Base-by-base conservation (phyloP, 2,888 invertebrate species). In the Mongoloraphidia duomilia region DNA sequence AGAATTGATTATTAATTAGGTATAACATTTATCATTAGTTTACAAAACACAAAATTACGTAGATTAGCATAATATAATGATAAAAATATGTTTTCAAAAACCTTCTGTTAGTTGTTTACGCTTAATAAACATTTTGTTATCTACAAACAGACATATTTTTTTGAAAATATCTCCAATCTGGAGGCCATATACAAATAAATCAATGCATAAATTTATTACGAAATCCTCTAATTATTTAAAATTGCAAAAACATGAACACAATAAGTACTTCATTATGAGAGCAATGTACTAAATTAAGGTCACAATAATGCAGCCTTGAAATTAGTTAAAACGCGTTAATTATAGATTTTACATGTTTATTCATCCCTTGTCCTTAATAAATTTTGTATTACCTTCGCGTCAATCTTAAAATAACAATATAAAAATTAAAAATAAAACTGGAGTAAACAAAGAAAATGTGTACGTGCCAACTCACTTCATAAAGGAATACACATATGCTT, bases 261-360 rank as follows among this genome's bases (percentile, higher is more conserved):
- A 9, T 41, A 14, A 17, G 17, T 17, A 41, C 13, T 41, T 41
- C 10, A 41, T 11, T 41, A 17, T n/a, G 41, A 38, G 48, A 41
- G 48, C 48, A 48, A 49, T 45, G 44, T 10, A 49, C 44, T 44
- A 13, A 39, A 49, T 46, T 49, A 49, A 49, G 49, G 45, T 49
- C 48, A 48, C 17, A 48, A 37, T 10, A 42, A 40, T 34, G 17
- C 36, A 46, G 38, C 37, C 42, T 42, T 42, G 42, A 42, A 17
- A 17, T 42, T 42, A 42, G 6, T 26, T 26, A 26, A 26, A 26
- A 5, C 26, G 26, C 26, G 6, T 5, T 5, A 26, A 6, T 26
- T 26, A 26, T 26, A 6, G 26, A 26, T 26, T 26, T 26, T 26
- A 6, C 26, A 26, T 26, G 26, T 26, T 26, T 26, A 26, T 26